Base-by-base conservation (phyloP, 2,113 vertebrate species). In the Acrocephalus arundinaceus region DNA sequence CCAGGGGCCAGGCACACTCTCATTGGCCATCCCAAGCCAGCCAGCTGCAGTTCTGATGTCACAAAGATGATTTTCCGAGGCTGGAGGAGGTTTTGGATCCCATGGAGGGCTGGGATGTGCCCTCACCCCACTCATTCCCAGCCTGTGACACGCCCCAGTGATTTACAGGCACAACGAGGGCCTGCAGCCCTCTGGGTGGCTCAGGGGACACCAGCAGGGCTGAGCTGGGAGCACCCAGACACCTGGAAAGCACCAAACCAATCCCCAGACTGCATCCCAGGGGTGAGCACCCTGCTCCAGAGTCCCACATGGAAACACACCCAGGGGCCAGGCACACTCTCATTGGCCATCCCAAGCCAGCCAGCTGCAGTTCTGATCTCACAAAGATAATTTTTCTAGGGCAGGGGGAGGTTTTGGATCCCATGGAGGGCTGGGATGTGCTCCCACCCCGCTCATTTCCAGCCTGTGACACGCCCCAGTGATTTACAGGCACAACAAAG, bases 401-500 rank as follows among this genome's bases (percentile, higher is more conserved):
- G 22, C 54, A 78, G 39, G 41, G 73, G 68, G 43, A 33, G 0
- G 0, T 31, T 85, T 65, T 23, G 22, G 71, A 5, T 16, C 37
- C 15, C 30, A 3, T 5, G 11, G 8, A 79, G 94, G 66, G 43
- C 10, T 46, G 49, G 65, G 63, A 62, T 41, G 8, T 0, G 0
- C 55, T 88, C n/a, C 7, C 5, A 13, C 18, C 72, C n/a, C 0
- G 0, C 55, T 81, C 48, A 9, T 45, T 70, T 31, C 7, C 81
- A 67, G 81, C 62, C 2, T 19, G 49, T 30, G 76, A 49, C 90
- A 27, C 45, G 92, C 77, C 82, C 74, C 58, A 13, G 79, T 83
- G 93, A 90, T 89, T 94, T 94, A 93, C 75, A 90, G 94, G 80
- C 93, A 90, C 0, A 2, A 35, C 35, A 8, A 35, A 8, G 35